Base-by-base conservation (phyloP, 2,888 invertebrate species). In the Hyposoter dolosus region DNA sequence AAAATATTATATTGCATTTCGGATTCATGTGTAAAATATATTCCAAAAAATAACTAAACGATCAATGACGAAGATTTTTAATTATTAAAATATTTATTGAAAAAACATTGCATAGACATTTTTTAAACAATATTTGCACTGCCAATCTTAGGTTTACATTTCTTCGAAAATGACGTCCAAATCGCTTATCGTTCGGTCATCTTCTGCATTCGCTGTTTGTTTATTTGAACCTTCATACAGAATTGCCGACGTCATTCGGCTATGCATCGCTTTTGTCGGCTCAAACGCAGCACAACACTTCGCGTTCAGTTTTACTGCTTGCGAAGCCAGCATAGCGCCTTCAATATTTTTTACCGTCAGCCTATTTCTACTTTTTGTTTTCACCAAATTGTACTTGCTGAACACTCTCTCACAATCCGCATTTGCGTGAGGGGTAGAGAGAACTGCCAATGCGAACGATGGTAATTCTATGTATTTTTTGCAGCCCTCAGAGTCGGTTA, bases 401-500 rank as follows among this genome's bases (percentile, higher is more conserved):
- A 83, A 85, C 23, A 85, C 68, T 28, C 77, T 47, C 23, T 86
- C 83, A 66, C 80, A 80, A 28, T 86, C 77, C 17, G 86, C 80
- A 65, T 86, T 86, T 23, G 86, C 83, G 71, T 83, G 75, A 40
- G 83, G 83, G 17, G 76, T 75, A 43, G 66, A 86, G 23, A 83
- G 43, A 23, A 47, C 63, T n/a, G 35, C 65, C 35, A 79, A 72
- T 23, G 43, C 69, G 76, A 79, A 85, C 53, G 40, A 19, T 10
- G 80, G n/a, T 45, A 78, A 32, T 81, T 85, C 77, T 68, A 47
- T 74, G 53, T 79, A 85, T 43, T 23, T 40, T 68, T 65, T 75
- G 66, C 66, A 60, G 32, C 45, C 65, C 68, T 82, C 45, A 35
- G 74, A 66, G 45, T 45, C 63, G 10, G 68, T 53, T 17, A 68